A percentile compares a stretch with the other conserved stretches of the same genome.
Conservation (phyloP, 2,797 vertebrate genomes). For the Poecilia wingei region DNA sequence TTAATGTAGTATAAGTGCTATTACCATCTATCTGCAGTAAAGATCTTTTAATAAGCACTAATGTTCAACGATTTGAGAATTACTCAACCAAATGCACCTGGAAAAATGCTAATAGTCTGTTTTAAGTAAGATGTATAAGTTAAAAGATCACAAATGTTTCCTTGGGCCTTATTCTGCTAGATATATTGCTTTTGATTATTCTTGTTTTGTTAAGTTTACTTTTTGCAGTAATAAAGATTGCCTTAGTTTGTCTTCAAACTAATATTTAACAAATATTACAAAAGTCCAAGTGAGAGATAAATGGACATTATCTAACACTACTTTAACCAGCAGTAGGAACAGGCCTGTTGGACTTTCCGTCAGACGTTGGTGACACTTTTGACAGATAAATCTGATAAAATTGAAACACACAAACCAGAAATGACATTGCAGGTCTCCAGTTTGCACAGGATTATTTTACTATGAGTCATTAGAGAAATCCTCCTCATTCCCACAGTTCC, state of each 20-base stretch:
- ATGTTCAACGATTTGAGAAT: slow-evolving; percentile 2
- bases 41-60: slow-evolving; percentile 16
- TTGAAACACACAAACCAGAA: background rate
- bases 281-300: slow-evolving; percentile 36
- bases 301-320: slow-evolving; percentile 26
- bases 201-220: background rate
- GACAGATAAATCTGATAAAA: slow-evolving; percentile 8
- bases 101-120: too few species aligned
- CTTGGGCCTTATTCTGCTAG: background rate
- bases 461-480: slow-evolving; percentile 6
- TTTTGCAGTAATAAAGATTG: background rate
- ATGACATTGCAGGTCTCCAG: slow-evolving; percentile 36
- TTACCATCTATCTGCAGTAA: slow-evolving; percentile 16
- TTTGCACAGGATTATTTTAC: background rate
- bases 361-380: slow-evolving; percentile 10
- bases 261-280: slow-evolving; percentile 14
- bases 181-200: background rate
- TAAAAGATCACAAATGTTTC: background rate
- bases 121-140: background rate
- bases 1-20: slow-evolving; percentile 15
- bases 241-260: background rate
- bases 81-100: too few species aligned
- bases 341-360: slow-evolving; percentile 2
- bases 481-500: slow-evolving; percentile 83
- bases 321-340: slow-evolving; percentile 17